Conservation (phyloP, 2,113 vertebrate genomes). For the Hirundichthys speculiger region DNA sequence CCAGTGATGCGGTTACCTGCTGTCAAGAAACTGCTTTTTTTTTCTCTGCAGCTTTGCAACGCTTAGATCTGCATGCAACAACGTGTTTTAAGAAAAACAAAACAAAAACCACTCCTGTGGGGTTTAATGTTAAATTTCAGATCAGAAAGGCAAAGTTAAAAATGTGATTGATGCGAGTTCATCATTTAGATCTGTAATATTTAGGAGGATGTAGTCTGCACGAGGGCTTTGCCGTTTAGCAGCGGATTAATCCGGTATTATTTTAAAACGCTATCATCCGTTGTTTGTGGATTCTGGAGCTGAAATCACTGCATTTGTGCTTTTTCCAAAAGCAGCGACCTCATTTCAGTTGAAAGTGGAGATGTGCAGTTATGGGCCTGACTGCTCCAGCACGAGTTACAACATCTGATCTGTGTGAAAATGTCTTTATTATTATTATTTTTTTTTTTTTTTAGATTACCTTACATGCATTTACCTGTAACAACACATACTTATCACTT, state of each 20-base stretch:
- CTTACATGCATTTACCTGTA: neutral
- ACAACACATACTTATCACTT: neutral
- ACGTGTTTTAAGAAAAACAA: too few relatives aligned
- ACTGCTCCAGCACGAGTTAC: neutral
- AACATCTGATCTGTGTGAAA: neutral
- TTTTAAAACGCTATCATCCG: constrained; percentile 6
- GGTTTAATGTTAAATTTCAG: too few relatives aligned
- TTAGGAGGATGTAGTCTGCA: constrained; percentile 1
- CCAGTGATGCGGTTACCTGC: constrained; percentile 1
- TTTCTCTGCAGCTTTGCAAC: neutral
- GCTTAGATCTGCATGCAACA: neutral
- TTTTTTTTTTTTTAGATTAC: neutral
- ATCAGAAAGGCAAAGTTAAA: too few relatives aligned
- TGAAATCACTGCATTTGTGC: neutral
- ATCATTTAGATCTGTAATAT: neutral
- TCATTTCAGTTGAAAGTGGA: constrained; percentile 17
- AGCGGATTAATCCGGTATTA: constrained; percentile 15
- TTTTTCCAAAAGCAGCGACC: neutral
- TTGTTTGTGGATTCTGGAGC: neutral
- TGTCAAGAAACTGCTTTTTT: neutral
- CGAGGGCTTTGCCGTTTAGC: constrained; percentile 27
- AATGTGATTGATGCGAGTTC: too few relatives aligned
- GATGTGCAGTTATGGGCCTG: neutral
- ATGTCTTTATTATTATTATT: too few relatives aligned
- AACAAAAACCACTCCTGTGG: too few relatives aligned